Evolutionary conservation across 1,140 invertebrate genomes (phyloP), one percentile per base, ranked within the genome.

Genomic region (Aphaenogaster floridana): DNA sequence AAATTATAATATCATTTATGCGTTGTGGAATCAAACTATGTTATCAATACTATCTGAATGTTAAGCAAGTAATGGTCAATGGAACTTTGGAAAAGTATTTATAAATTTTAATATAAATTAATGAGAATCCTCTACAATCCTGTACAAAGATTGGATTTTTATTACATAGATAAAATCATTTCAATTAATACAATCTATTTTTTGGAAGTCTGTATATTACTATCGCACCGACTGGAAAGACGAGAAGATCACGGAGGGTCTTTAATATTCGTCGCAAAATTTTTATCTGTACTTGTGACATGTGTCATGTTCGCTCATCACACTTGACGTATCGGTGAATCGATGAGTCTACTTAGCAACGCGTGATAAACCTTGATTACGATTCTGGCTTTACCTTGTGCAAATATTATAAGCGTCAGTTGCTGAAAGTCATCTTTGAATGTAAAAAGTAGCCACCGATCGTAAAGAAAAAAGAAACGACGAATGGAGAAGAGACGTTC

Each of bases 341-440:
- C 21, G 50, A 28, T 57, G 36, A 81, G 2, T 81, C 17, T 52
- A 81, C 64, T 71, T 71, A 71, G 50, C 50, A 57, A 81, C 39
- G 4, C 9, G 21, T 21, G 36, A 69, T 54, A 69, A n/a, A 54
- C 0, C 6, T 64, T 50, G 61, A 69, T 81, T 57, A 45, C 15
- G 15, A 81, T 17, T n/a, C n/a, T 21, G 61, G 15, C 34, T 45
- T 59, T 15, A 69, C 15, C 28, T 64, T 57, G 36, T 59, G 21
- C 39, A 45, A 54, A 42, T 34, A 1, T 36, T 42, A 48, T 21
- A 54, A 52, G n/a, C 39, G 3, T 68, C 64, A 81, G 15, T 36
- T 50, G 36, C 6, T 42, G n/a, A 69, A 45, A 42, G 5, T 11
- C 5, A 42, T 21, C 3, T 71, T 81, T 28, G 15, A 69, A 80